Evolutionary conservation across 2,797 vertebrate genomes (phyloP), one percentile per base, ranked within the genome.

Genomic region (Pyrocephalus nanus): DNA sequence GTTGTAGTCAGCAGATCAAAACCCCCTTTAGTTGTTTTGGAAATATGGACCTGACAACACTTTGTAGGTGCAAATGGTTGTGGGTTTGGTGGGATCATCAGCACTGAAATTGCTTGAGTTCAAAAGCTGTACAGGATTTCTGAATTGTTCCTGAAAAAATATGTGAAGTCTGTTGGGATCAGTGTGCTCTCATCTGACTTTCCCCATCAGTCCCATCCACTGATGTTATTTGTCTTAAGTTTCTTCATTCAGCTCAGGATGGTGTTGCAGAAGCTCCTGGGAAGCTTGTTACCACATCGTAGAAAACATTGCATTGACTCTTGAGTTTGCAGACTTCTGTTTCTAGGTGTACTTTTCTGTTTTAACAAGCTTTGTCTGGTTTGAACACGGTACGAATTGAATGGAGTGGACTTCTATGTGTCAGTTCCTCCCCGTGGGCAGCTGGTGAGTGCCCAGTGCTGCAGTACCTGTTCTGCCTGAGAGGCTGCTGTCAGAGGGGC

Each of bases 11-110:
- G 53, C 34, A 94, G 65, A 80, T 94, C 86, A 93, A 92, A 94
- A 48, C 53, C 93, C 45, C 34, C 20, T 66, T 34, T 8, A 47
- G 75, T 38, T 92, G 61, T 92, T 93, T 83, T 86, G 80, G 76
- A 93, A 95, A 87, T 74, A 87, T 0, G 11, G 42, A 67, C 34
- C 43, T 73, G 79, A 47, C 21, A 92, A 82, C 4, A 8, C 57
- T 93, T 82, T 67, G 84, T 94, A 85, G 84, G 77, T 91, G 77
- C 69, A 95, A 82, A 48, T 73, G 42, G 18, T 70, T 92, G 74
- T 92, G 95, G 77, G 13, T 87, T 95, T 94, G 53, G 74, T 88
- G 77, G 67, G 74, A 76, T 93, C 84, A 81, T 78, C 72, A 91
- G 64, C 55, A 18, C 29, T 79, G 60, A 77, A 90, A 90, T 26